These are phyloP conservation scores for Pocillopora damicornis DNA, from an alignment of 64 coral and sea anemone species.

Conservation along the genomic window DNA sequence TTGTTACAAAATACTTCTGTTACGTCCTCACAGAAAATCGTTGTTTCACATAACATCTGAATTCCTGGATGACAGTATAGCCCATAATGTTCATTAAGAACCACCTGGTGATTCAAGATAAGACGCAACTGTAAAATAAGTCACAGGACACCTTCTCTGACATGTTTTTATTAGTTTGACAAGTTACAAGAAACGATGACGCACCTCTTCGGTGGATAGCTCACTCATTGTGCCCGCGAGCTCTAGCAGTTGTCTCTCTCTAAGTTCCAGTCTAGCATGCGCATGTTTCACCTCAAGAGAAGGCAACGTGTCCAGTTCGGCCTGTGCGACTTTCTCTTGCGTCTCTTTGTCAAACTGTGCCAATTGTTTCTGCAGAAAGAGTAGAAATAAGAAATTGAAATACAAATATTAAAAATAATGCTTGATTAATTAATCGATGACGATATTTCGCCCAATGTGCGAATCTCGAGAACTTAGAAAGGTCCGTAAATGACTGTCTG, in stretches of 20 bases:
- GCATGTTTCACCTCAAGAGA: constrained; percentile 97
- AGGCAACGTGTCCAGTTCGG: constrained; percentile 75
- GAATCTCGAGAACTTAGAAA: background rate
- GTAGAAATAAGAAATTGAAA: background rate
- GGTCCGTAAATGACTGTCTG: too few species aligned
- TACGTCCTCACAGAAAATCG: too few species aligned
- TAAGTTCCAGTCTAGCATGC: constrained; percentile 77
- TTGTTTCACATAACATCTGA: too few species aligned
- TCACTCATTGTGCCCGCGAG: constrained; percentile 98
- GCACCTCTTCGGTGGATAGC: constrained; percentile 89
- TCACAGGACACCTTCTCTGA: too few species aligned
- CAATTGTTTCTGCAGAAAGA: constrained; percentile 75
- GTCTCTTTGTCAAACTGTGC: constrained; percentile 79
- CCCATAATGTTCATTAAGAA: too few species aligned
- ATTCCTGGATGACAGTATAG: too few species aligned
- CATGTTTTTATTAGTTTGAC: background rate
- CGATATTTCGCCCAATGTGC: background rate
- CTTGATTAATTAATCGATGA: background rate
- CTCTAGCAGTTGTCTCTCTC: constrained; percentile 91
- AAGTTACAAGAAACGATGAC: background rate
- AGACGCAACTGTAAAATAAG: too few species aligned
- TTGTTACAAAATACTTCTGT: background rate
- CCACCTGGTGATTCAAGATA: too few species aligned
- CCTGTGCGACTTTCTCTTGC: constrained; percentile 59
- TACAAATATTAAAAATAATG: background rate